phyloP scores from a whole-genome alignment of 2,888 invertebrate species.

The Rhorus exstirpatorius region DNA sequence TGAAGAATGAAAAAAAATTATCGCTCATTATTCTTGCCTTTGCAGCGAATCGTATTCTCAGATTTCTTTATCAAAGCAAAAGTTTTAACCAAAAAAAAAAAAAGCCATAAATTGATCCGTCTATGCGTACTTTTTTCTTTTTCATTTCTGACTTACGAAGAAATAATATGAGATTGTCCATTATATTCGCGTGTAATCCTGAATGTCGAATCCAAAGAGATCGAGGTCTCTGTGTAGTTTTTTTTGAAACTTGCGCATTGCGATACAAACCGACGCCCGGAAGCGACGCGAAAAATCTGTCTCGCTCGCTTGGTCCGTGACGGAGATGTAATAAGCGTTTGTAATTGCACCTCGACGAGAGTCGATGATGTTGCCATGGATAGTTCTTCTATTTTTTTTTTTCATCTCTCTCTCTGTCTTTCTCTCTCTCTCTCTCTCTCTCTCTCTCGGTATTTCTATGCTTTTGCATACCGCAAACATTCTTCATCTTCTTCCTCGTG shows the following conservation, averaged over 20 bases:
- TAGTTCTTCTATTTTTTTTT: background rate
- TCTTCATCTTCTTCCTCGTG: conserved; percentile 45
- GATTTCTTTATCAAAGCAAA: conserved; percentile 18
- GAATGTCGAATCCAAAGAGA: too few species aligned
- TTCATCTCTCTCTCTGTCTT: background rate
- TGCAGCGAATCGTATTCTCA: conserved; percentile 15
- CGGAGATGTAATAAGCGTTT: conserved; percentile 84
- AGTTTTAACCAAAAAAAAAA: conserved; percentile 1
- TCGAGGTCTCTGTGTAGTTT: background rate
- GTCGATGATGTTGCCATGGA: conserved; percentile 56
- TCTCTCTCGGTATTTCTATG: background rate
- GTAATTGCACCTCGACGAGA: conserved; percentile 77
- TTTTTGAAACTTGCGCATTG: conserved; percentile 21
- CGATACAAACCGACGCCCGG: conserved; percentile 73
- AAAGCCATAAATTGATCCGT: conserved; percentile 36
- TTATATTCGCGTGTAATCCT: too few species aligned
- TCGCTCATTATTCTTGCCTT: conserved; percentile 19
- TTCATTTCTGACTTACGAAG: background rate
- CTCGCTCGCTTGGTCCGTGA: conserved; percentile 84
- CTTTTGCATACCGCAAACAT: conserved; percentile 56
- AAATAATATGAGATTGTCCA: too few species aligned
- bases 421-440: conserved; percentile 12
- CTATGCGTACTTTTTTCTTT: conserved; percentile 47
- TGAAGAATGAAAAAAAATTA: conserved; percentile 6
- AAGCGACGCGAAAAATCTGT: conserved; percentile 83